Percentiles rank a stretch among this genome's conserved stretches.
Conservation (phyloP, 1,140 invertebrate genomes). For the Atta cephalotes region DNA sequence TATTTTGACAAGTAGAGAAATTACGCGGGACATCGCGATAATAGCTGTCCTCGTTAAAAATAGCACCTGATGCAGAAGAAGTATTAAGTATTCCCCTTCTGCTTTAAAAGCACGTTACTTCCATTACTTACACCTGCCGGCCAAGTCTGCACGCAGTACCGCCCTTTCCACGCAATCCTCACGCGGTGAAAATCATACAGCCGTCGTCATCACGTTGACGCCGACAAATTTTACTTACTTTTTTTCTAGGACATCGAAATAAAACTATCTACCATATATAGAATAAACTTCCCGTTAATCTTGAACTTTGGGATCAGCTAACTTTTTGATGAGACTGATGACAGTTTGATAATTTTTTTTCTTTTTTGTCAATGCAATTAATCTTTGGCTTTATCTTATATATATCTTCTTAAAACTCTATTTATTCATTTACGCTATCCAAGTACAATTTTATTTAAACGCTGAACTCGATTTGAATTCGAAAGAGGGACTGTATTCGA, state of each 20-base stretch:
- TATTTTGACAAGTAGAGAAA: slow-evolving; percentile 68
- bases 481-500: neutral
- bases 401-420: neutral
- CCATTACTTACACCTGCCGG: slow-evolving; percentile 74
- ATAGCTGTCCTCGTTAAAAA: slow-evolving; percentile 64
- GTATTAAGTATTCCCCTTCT: slow-evolving; percentile 75
- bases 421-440: neutral
- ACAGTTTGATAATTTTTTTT: neutral
- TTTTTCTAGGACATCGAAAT: neutral
- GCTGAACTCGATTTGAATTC: neutral
- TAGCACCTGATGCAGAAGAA: slow-evolving; percentile 73
- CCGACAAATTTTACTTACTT: slow-evolving; percentile 47
- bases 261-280: neutral
- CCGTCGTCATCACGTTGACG: slow-evolving; percentile 10
- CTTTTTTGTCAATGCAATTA: neutral
- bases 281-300: neutral
- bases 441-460: neutral
- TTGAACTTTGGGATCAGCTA: neutral
- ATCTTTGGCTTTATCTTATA: neutral
- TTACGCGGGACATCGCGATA: slow-evolving; percentile 61
- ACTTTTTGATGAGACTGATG: neutral
- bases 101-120: slow-evolving; percentile 75
- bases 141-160: slow-evolving; percentile 64
- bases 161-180: slow-evolving; percentile 68
- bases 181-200: slow-evolving; percentile 60